phyloP scores from a whole-genome alignment of 1,140 invertebrate genomes.

The Ceratina calcarata region DNA sequence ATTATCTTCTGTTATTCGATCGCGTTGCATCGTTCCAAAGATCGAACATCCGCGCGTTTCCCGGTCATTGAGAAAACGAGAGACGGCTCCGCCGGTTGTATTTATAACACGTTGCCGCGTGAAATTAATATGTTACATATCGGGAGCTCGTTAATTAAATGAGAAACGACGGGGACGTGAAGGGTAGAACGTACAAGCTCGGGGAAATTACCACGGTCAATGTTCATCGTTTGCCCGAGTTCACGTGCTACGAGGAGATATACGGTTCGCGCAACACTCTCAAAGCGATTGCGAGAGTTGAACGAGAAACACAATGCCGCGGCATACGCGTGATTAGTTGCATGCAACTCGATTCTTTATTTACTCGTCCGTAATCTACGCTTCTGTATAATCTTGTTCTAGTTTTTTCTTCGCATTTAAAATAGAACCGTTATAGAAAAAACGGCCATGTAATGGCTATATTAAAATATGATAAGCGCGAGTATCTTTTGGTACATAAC shows the following conservation, averaged over 20 bases:
- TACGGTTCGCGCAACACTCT: constrained; percentile 20
- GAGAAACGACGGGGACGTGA: constrained; percentile 26
- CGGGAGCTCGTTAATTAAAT: constrained; percentile 15
- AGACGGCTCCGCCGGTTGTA: not conserved
- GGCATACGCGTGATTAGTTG: not conserved
- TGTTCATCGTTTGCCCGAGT: constrained; percentile 55
- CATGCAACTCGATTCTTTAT: constrained; percentile 3
- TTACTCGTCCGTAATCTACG: too few species aligned
- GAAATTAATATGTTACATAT: constrained; percentile 14
- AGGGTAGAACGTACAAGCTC: constrained; percentile 52
- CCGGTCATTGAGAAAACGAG: constrained; percentile 10
- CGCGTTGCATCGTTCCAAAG: constrained; percentile 12
- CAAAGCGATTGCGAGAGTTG: not conserved
- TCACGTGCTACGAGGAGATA: constrained; percentile 18
- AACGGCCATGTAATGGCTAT: too few species aligned
- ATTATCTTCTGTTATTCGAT: constrained; percentile 5
- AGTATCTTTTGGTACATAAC: not conserved
- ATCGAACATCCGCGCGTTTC: not conserved
- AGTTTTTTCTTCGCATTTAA: not conserved
- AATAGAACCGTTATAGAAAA: not conserved
- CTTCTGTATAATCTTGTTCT: not conserved
- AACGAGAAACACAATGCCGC: not conserved
- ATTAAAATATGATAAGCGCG: too few species aligned
- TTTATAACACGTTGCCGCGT: not conserved
- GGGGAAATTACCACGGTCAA: constrained; percentile 70